Base-by-base conservation (phyloP, 2,888 invertebrate genomes). In the Flabesymbios commensalis region DNA sequence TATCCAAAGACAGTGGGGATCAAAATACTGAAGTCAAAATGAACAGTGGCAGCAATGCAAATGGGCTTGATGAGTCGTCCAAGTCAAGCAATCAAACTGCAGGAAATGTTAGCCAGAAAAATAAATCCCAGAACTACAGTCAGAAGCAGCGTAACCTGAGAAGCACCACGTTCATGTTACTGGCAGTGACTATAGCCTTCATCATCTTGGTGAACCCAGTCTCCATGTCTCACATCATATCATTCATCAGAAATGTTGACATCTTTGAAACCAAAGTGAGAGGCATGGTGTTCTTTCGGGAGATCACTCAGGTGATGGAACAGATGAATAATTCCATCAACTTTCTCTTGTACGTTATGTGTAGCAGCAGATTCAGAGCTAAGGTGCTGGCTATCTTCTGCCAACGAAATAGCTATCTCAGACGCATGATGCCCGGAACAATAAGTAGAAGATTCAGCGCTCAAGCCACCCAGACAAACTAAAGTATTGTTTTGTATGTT, bases 281-380 rank as follows among this genome's bases (percentile, higher is more conserved):
- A 2, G 59, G 59, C 0, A 68, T 74, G 32, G 59, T 69, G 26
- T 57, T 68, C 28, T 70, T 64, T 41, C 59, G 73, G 14, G 72
- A 74, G 48, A 55, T 75, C 3, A 64, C 73, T 7, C 72, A 73
- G 56, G 62, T 74, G 17, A 53, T 74, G 48, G 75, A 75, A 33
- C 73, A 72, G 53, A 59, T 73, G 28, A 75, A 75, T 47, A 74
- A 75, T 59, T 68, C 74, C 32, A 65, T 73, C 57, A 75, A 75
- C 61, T 75, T 75, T 60, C 68, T 72, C 57, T 59, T 75, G 39
- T 75, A 75, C 52, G 68, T 74, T 2, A 55, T 73, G n/a, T 68
- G 71, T 47, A 71, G 73, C 22, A 47, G 55, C n/a, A 51, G 63
- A 26, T 75, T 74, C 52, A 60, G 74, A 14, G 49, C 48, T 10